Evolutionary conservation across 2,888 invertebrate genomes (phyloP).

Genomic region (Callyntrura sp.): DNA sequence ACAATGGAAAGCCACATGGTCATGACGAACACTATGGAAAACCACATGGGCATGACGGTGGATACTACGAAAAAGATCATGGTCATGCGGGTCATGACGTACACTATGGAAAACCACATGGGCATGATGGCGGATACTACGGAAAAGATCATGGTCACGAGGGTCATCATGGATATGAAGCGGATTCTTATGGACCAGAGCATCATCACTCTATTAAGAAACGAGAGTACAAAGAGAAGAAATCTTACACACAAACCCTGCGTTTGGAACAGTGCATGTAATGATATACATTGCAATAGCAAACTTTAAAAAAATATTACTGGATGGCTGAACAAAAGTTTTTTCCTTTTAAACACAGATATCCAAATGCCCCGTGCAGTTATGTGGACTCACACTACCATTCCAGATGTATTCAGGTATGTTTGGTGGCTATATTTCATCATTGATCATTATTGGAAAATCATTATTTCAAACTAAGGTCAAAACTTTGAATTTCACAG

Average conservation of each 20-base stretch:
- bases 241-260: slow-evolving; percentile 85
- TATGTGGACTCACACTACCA: slow-evolving; percentile 85
- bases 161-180: slow-evolving; percentile 26
- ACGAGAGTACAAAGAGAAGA: slow-evolving; percentile 65
- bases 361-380: slow-evolving; percentile 84
- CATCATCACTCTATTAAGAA: slow-evolving; percentile 68
- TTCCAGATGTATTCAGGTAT: slow-evolving; percentile 85
- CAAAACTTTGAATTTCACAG: too few species aligned
- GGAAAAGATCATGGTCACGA: slow-evolving; percentile 43
- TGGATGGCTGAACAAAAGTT: neutral
- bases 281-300: slow-evolving; percentile 75
- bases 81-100: slow-evolving; percentile 1
- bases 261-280: slow-evolving; percentile 85
- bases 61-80: slow-evolving; percentile 31
- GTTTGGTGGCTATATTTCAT: too few species aligned
- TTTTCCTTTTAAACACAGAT: slow-evolving; percentile 61
- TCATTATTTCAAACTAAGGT: too few species aligned
- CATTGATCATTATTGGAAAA: too few species aligned
- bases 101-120: neutral
- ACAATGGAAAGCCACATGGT: too few species aligned
- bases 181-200: neutral
- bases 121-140: slow-evolving; percentile 13
- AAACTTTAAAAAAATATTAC: neutral
- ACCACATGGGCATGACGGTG: neutral
- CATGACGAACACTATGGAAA: slow-evolving; percentile 2